Evolutionary conservation across 2,797 vertebrate species (phyloP).

Genomic region (Caiman crocodilus): DNA sequence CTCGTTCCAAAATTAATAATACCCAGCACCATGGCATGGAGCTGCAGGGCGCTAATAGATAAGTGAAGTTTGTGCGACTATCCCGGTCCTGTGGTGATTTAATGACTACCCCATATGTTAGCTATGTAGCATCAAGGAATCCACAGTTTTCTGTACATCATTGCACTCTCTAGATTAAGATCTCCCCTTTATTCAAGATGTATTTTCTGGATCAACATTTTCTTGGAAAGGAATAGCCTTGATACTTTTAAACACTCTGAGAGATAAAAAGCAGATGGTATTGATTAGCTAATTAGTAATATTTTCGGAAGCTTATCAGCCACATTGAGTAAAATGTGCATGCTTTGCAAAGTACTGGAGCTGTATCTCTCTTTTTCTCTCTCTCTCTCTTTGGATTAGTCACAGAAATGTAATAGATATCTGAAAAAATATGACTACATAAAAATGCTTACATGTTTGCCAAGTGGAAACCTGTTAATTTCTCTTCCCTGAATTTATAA

Average conservation of each 20-base stretch:
- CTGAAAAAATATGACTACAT: neutral
- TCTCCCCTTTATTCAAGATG: neutral
- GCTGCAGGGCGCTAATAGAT: conserved; percentile 48
- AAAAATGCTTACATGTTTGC: neutral
- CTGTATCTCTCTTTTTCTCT: neutral
- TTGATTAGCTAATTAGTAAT: conserved; percentile 60
- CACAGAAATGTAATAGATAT: neutral
- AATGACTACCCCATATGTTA: conserved; percentile 80
- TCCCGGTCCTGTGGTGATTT: conserved; percentile 77
- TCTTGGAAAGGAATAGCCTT: neutral
- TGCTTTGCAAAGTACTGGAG: neutral
- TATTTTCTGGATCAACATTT: conserved; percentile 22
- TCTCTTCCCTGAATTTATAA: neutral
- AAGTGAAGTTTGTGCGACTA: conserved; percentile 70
- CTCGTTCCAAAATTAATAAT: conserved; percentile 32
- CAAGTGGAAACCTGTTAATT: neutral
- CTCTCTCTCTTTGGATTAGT: neutral
- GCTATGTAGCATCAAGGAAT: conserved; percentile 71
- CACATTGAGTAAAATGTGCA: neutral
- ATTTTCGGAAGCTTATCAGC: conserved; percentile 22
- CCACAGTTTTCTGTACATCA: neutral
- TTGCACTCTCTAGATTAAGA: conserved; percentile 53
- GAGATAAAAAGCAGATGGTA: conserved; percentile 58
- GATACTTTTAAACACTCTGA: neutral
- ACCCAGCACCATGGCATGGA: neutral